Conservation (phyloP, 2,888 invertebrate species). For the Chrysopilus asiliformis region DNA sequence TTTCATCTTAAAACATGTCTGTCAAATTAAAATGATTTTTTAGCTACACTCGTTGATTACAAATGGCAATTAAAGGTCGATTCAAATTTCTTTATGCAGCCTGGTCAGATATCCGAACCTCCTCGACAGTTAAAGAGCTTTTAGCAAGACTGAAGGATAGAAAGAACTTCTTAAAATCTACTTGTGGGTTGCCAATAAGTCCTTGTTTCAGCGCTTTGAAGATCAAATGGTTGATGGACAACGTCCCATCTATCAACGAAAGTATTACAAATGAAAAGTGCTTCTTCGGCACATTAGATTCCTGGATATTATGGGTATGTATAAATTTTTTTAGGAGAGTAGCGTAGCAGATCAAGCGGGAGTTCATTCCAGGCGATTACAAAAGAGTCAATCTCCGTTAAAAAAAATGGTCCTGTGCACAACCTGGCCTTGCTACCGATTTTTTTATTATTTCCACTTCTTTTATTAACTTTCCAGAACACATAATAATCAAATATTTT, state of each 20-base stretch:
- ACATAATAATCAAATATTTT: not conserved
- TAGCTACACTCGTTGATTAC: too few relatives aligned
- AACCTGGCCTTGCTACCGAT: too few relatives aligned
- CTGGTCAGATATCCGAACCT: slow-evolving; percentile 86
- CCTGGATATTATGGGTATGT: slow-evolving; percentile 89
- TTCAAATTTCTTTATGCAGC: slow-evolving; percentile 46
- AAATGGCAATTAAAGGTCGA: not conserved
- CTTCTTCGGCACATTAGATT: slow-evolving; percentile 81
- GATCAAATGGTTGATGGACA: slow-evolving; percentile 83
- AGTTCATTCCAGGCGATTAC: too few relatives aligned
- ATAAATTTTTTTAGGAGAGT: too few relatives aligned
- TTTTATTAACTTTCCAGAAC: too few relatives aligned
- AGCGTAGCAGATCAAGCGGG: too few relatives aligned
- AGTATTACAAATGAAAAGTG: slow-evolving; percentile 57
- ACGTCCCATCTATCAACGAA: slow-evolving; percentile 57
- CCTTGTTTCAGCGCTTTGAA: slow-evolving; percentile 95
- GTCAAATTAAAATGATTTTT: too few relatives aligned
- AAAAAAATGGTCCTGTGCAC: too few relatives aligned
- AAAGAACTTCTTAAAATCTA: slow-evolving; percentile 43
- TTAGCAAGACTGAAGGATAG: slow-evolving; percentile 59
- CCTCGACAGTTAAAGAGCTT: slow-evolving; percentile 66
- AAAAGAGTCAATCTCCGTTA: too few relatives aligned
- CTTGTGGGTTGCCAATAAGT: slow-evolving; percentile 86
- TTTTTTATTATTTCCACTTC: too few relatives aligned
- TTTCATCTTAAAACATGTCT: too few relatives aligned